Conservation (phyloP, 2,888 invertebrate genomes). For the Bellardia bayeri region DNA sequence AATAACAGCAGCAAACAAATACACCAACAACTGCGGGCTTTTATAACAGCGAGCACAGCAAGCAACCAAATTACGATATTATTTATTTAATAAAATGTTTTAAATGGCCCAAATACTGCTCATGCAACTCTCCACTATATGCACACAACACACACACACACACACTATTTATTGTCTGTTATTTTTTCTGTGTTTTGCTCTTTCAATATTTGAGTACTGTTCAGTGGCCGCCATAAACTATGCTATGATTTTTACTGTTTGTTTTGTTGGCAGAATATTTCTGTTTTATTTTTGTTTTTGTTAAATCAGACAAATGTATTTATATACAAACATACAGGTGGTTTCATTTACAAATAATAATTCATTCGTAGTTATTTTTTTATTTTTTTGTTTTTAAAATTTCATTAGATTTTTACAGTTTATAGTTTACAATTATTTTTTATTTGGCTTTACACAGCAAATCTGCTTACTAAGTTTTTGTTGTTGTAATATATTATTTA, state of each 20-base stretch:
- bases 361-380: neutral
- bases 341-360: conserved; percentile 34
- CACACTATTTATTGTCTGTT: neutral
- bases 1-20: conserved; percentile 12
- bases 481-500: conserved; percentile 16
- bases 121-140: neutral
- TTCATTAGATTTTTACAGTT: neutral
- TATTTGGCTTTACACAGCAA: neutral
- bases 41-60: neutral
- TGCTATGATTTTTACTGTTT: conserved; percentile 40
- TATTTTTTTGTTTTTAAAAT: neutral
- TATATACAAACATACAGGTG: conserved; percentile 53
- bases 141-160: neutral
- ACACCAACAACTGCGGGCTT: conserved; percentile 3
- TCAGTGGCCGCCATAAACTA: conserved; percentile 52
- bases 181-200: conserved; percentile 9
- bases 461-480: conserved; percentile 6
- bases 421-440: neutral
- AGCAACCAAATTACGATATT: conserved; percentile 41
- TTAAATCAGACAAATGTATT: conserved; percentile 9
- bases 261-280: conserved; percentile 15
- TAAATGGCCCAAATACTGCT: conserved; percentile 8
- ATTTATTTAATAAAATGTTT: conserved; percentile 64
- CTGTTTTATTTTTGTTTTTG: neutral
- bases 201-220: conserved; percentile 31